These are phyloP conservation scores for Nematopogon swammerdamellus DNA, from an alignment of 2,888 invertebrate species.

Conservation along the genomic window DNA sequence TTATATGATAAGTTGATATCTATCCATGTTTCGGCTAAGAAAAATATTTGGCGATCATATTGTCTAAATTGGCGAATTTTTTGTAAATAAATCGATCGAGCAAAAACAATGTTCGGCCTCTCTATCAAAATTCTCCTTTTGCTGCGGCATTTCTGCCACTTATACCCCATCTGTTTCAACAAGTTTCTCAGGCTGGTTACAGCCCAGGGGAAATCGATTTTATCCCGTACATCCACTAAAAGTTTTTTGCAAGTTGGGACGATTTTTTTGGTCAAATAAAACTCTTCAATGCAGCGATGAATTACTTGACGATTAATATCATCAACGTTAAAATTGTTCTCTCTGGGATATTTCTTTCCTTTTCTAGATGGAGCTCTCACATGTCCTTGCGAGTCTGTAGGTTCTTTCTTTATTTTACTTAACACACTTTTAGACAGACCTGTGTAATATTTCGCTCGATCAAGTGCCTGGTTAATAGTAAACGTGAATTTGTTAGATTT, in stretches of 20 bases:
- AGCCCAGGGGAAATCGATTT: slow-evolving; percentile 10
- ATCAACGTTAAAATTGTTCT: slow-evolving; percentile 1
- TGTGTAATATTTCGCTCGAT: not conserved
- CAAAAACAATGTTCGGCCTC: not conserved
- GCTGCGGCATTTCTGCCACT: slow-evolving; percentile 10
- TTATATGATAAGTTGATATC: slow-evolving; percentile 1
- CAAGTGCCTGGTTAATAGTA: not conserved
- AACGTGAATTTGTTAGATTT: no score
- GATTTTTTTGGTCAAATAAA: slow-evolving; percentile 7
- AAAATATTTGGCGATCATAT: not conserved
- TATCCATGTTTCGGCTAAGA: not conserved
- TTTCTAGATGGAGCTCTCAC: not conserved
- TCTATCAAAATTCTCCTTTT: slow-evolving; percentile 3
- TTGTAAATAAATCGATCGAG: slow-evolving; percentile 1
- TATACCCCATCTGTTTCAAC: slow-evolving; percentile 10
- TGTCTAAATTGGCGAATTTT: slow-evolving; percentile 2
- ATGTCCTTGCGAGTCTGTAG: not conserved
- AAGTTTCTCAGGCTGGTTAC: slow-evolving; percentile 9
- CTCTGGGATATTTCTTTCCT: slow-evolving; percentile 2
- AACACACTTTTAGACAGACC: slow-evolving; percentile 1
- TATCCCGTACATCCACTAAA: slow-evolving; percentile 7
- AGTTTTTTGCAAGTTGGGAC: slow-evolving; percentile 9
- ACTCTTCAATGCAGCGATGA: slow-evolving; percentile 6
- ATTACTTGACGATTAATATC: slow-evolving; percentile 8
- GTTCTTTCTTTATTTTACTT: not conserved